These are phyloP conservation scores for Menura novaehollandiae DNA, from an alignment of 2,113 vertebrate species.

Conservation along the genomic window DNA sequence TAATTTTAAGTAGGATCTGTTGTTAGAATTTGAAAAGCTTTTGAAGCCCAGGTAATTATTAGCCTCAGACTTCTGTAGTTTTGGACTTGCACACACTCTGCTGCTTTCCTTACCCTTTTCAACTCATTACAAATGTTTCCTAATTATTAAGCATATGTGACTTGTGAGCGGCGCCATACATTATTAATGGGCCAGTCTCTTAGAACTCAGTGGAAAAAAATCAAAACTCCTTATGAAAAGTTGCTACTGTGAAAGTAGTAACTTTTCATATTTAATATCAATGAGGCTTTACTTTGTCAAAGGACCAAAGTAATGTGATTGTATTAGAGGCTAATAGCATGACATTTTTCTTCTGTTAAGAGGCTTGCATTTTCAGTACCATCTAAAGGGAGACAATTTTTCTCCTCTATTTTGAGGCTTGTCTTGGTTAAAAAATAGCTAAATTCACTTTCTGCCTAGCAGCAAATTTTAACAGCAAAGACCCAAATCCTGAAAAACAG, in stretches of 20 bases:
- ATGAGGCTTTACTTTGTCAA: slow-evolving; percentile 27
- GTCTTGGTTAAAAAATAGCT: not conserved
- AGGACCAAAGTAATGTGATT: slow-evolving; percentile 40
- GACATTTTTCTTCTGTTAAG: slow-evolving; percentile 21
- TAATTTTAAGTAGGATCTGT: slow-evolving; percentile 42
- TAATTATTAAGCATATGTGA: slow-evolving; percentile 48
- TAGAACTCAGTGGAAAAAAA: slow-evolving; percentile 5
- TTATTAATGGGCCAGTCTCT: slow-evolving; percentile 29
- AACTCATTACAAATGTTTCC: slow-evolving; percentile 49
- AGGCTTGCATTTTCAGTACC: slow-evolving; percentile 10
- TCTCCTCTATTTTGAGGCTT: slow-evolving; percentile 10
- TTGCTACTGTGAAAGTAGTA: slow-evolving; percentile 16
- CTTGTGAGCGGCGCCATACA: slow-evolving; percentile 6
- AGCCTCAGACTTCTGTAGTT: slow-evolving; percentile 8
- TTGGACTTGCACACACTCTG: not conserved
- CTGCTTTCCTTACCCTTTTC: slow-evolving; percentile 22
- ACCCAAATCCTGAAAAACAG: not conserved
- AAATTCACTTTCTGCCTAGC: slow-evolving; percentile 2
- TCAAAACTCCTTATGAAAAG: slow-evolving; percentile 14
- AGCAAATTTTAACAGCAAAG: not conserved
- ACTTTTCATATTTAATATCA: slow-evolving; percentile 47
- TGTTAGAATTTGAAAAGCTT: slow-evolving; percentile 17
- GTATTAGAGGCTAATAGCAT: slow-evolving; percentile 27
- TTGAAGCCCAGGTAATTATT: slow-evolving; percentile 53
- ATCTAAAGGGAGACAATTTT: not conserved